phyloP scores from a whole-genome alignment of 2,888 invertebrate genomes.

The Hydrotaea diabolus region DNA sequence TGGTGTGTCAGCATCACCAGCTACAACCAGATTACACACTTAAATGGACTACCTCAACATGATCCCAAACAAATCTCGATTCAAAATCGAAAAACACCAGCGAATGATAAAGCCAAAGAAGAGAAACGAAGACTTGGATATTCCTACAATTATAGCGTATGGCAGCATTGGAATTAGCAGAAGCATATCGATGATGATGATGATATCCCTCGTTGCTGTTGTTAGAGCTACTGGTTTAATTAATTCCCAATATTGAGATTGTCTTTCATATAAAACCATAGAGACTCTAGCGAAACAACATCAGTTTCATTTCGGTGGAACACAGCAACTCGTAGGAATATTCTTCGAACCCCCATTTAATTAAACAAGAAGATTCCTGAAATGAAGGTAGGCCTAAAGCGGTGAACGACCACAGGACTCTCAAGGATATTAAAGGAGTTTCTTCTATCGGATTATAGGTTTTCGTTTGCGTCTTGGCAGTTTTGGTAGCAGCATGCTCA shows the following conservation, averaged over 20 bases:
- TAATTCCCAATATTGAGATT: background rate
- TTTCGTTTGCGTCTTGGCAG: conserved; percentile 63
- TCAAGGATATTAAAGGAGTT: background rate
- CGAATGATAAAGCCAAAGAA: background rate
- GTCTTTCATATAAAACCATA: conserved; percentile 57
- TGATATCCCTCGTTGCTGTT: background rate
- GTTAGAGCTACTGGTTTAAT: background rate
- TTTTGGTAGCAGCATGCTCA: conserved; percentile 63
- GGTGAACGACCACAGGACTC: background rate
- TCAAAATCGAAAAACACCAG: background rate
- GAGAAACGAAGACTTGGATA: background rate
- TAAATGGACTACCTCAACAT: too few relatives aligned
- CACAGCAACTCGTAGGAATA: conserved; percentile 51
- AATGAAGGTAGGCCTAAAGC: conserved; percentile 67
- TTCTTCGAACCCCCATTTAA: conserved; percentile 23
- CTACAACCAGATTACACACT: too few relatives aligned
- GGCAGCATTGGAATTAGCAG: background rate
- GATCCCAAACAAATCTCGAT: too few relatives aligned
- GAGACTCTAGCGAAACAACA: conserved; percentile 15
- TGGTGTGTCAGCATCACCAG: too few relatives aligned
- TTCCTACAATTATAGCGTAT: background rate
- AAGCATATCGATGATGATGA: too few relatives aligned
- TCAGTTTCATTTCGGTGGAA: conserved; percentile 56
- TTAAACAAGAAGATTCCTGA: conserved; percentile 53
- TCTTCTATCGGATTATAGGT: conserved; percentile 45